Evolutionary conservation across 1,140 invertebrate genomes (phyloP).

Genomic region (Harlomillsia oculata): DNA sequence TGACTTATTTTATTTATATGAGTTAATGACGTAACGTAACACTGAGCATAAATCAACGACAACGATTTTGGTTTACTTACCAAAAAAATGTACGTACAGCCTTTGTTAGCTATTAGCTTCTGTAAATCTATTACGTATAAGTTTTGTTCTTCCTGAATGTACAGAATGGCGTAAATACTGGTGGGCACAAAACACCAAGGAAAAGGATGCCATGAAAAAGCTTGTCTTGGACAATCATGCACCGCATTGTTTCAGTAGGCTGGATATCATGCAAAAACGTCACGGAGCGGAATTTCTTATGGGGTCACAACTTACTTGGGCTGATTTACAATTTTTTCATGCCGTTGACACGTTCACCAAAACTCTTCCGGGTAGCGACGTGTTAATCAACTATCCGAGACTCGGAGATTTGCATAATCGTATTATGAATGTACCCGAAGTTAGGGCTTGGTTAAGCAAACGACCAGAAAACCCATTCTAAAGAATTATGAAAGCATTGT

Average conservation of each 20-base stretch:
- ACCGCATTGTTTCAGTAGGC: slow-evolving; percentile 1
- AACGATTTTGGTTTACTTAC: too few species aligned
- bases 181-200: neutral
- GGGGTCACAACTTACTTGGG: neutral
- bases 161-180: slow-evolving; percentile 2
- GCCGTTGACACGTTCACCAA: neutral
- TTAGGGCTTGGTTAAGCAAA: slow-evolving; percentile 56
- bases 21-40: too few species aligned
- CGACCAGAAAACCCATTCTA: slow-evolving; percentile 49
- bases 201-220: neutral
- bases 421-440: slow-evolving; percentile 47
- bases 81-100: too few species aligned
- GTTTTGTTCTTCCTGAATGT: too few species aligned
- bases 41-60: too few species aligned
- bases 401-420: slow-evolving; percentile 47
- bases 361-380: slow-evolving; percentile 40
- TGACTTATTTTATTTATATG: neutral
- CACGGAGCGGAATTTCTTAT: neutral
- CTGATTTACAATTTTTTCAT: slow-evolving; percentile 5
- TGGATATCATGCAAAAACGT: neutral
- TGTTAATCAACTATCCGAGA: slow-evolving; percentile 49
- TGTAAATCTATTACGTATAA: too few species aligned
- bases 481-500: too few species aligned
- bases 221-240: neutral
- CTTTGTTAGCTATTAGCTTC: neutral